phyloP scores from a whole-genome alignment of 2,797 vertebrate genomes.

The Erithacus rubecula region DNA sequence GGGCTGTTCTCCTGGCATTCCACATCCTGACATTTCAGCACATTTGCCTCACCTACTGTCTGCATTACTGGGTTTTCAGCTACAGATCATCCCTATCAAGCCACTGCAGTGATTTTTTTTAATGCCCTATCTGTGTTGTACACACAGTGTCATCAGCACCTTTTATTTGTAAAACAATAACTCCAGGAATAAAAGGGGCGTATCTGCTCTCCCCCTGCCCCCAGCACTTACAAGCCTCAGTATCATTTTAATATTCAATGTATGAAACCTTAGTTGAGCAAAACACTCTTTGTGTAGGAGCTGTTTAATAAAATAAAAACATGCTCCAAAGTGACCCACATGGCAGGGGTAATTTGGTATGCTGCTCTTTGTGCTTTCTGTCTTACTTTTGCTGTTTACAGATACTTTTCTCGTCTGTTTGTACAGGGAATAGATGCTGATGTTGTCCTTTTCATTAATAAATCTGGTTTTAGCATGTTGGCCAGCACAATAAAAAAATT shows the following conservation, averaged over 20 bases:
- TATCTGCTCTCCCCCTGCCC: not conserved
- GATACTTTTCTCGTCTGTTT: constrained; percentile 41
- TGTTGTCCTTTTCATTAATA: constrained; percentile 46
- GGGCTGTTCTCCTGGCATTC: constrained; percentile 63
- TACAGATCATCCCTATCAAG: constrained; percentile 71
- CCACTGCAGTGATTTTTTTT: constrained; percentile 61
- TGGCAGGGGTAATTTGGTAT: constrained; percentile 53
- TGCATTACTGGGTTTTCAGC: constrained; percentile 70
- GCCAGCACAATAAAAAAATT: constrained; percentile 47
- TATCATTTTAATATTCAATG: constrained; percentile 16
- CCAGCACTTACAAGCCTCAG: not conserved
- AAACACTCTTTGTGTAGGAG: constrained; percentile 40
- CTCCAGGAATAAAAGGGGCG: constrained; percentile 8
- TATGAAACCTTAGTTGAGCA: not conserved
- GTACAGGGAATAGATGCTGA: constrained; percentile 53
- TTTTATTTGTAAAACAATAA: constrained; percentile 59
- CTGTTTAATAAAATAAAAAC: constrained; percentile 60
- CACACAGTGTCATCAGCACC: constrained; percentile 25
- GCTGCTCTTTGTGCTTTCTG: constrained; percentile 48
- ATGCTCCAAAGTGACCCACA: constrained; percentile 60
- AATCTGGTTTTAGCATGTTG: constrained; percentile 51
- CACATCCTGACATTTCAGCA: constrained; percentile 75
- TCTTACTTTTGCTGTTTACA: constrained; percentile 2
- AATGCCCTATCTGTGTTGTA: constrained; percentile 28
- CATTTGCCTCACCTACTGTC: constrained; percentile 68